phyloP scores from a whole-genome alignment of 2,113 vertebrate genomes.

The Nothobranchius furzeri region DNA sequence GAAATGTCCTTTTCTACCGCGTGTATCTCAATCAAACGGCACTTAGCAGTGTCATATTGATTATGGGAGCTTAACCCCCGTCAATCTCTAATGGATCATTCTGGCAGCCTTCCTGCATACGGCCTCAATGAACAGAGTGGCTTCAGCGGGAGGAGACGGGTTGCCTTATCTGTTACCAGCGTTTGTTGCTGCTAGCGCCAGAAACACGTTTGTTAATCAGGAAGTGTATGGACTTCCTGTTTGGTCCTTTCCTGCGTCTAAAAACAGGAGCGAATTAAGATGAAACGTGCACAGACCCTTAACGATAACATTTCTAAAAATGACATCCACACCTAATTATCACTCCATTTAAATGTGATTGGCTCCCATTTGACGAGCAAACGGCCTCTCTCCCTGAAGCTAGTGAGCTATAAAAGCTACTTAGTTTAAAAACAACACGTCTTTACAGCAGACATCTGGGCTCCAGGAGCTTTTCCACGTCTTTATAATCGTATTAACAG shows the following conservation, averaged over 20 bases:
- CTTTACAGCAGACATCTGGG: background rate
- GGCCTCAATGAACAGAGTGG: conserved; percentile 18
- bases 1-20: conserved; percentile 64
- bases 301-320: conserved; percentile 27
- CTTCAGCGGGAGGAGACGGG: conserved; percentile 10
- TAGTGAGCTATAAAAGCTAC: conserved; percentile 22
- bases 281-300: conserved; percentile 7
- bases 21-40: conserved; percentile 73
- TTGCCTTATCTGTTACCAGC: conserved; percentile 16
- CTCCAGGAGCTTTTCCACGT: background rate
- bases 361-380: conserved; percentile 13
- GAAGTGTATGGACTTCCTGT: background rate
- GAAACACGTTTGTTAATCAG: conserved; percentile 5
- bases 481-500: background rate
- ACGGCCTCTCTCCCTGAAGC: conserved; percentile 7
- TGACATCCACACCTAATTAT: conserved; percentile 35
- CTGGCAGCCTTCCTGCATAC: conserved; percentile 59
- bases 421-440: background rate
- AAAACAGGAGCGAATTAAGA: background rate
- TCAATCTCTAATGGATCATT: conserved; percentile 64
- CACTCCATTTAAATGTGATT: conserved; percentile 16
- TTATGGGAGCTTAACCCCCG: conserved; percentile 73
- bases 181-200: background rate
- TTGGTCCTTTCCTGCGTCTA: background rate
- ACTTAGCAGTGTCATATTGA: conserved; percentile 78